phyloP scores from a whole-genome alignment of 2,888 invertebrate species.

The Apomyelois bistriatella region DNA sequence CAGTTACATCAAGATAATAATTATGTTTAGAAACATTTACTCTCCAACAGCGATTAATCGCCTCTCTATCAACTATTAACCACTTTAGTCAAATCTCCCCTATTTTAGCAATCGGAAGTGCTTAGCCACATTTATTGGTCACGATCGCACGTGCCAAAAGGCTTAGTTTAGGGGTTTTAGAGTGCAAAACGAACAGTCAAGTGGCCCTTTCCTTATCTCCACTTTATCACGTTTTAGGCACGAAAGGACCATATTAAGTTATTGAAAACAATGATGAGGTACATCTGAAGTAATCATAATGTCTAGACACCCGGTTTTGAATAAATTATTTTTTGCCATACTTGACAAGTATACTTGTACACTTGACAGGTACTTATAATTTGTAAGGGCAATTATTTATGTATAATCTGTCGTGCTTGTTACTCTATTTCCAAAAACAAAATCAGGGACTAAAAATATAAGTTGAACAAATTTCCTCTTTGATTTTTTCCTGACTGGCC shows the following conservation, averaged over 20 bases:
- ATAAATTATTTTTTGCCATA: not conserved
- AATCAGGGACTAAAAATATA: no score
- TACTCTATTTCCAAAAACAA: no score
- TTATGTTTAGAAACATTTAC: not conserved
- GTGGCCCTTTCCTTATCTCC: constrained; percentile 38
- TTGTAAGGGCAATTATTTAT: no score
- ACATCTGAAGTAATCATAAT: not conserved
- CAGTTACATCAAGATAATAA: not conserved
- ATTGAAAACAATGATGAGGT: not conserved
- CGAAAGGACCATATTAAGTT: constrained; percentile 3
- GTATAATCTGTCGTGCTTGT: no score
- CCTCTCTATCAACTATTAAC: constrained; percentile 3
- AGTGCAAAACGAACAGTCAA: constrained; percentile 33
- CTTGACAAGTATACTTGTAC: no score
- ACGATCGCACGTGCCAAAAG: constrained; percentile 15
- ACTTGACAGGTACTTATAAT: no score
- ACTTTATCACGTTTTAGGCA: constrained; percentile 44
- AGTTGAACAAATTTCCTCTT: no score
- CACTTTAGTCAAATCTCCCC: constrained; percentile 8
- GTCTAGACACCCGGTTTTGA: constrained; percentile 2
- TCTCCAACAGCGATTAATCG: not conserved
- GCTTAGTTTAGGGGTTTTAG: constrained; percentile 8
- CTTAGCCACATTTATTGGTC: constrained; percentile 8
- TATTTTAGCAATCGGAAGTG: constrained; percentile 9
- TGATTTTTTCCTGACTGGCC: no score